Evolutionary conservation across 2,888 invertebrate species (phyloP), one percentile per base, ranked within the genome.

Genomic region (Cosmopolites sordidus): DNA sequence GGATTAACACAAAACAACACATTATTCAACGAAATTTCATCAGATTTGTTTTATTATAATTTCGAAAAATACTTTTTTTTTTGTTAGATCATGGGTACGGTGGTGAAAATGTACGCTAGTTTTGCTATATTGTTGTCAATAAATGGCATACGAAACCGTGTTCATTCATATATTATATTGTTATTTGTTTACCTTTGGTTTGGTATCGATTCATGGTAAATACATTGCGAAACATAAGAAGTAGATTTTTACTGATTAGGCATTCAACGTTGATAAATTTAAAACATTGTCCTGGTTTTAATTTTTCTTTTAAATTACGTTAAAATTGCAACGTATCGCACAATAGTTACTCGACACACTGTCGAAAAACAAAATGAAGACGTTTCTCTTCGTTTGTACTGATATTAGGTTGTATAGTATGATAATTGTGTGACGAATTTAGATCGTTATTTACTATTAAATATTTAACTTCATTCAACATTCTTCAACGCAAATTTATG

Each of bases 181-280:
- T 55, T 55, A 42, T 56, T 52, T 56, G 56, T 52, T 56, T 56
- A 56, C 45, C 48, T 45, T 56, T 48, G 4, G 22, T 22, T 5
- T 8, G n/a, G 22, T 22, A 22, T 22, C 8, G 41, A n/a, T 27
- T 29, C 42, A 44, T 52, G 48, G 48, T 56, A 48, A 56, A 56
- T 50, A 56, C 40, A 44, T 56, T 53, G 43, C 53, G 38, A 56
- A 48, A 56, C 41, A n/a, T 30, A 33, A 49, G 50, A 56, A 42
- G 52, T 53, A 42, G 39, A 46, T 56, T 56, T 56, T 56, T 40
- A 56, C 56, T 56, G 56, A 56, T 47, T 56, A 53, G 50, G 56
- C 56, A 40, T 40, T 40, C 40, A 40, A 16, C 40, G 40, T 16
- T 40, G 17, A 40, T 40, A 16, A 3, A 40, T 16, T 40, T 15